A percentile compares a stretch with the other conserved stretches of the same genome.
Evolutionary conservation across 2,113 vertebrate species (phyloP).

Genomic region (Cebidichthys violaceus): DNA sequence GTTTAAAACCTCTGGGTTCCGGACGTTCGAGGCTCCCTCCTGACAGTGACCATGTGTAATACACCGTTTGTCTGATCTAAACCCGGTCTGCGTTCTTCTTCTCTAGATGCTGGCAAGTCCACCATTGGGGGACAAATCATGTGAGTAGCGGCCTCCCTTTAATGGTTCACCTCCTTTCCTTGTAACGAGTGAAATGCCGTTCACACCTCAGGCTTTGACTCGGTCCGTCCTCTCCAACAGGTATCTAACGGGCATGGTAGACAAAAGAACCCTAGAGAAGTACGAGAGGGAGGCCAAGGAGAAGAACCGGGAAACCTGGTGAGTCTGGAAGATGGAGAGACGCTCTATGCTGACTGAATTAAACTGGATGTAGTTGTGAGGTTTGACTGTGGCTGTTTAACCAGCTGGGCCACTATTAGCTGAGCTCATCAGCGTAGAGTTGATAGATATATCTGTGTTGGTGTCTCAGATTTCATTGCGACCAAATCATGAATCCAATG

Average conservation of each 20-base stretch:
- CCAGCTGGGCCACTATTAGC: background rate
- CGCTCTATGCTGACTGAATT: background rate
- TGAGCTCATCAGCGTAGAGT: too few species aligned
- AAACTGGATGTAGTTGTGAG: background rate
- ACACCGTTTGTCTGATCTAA: background rate
- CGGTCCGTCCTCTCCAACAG: constrained; percentile 69
- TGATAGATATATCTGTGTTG: background rate
- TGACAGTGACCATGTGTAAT: background rate
- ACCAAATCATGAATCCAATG: background rate
- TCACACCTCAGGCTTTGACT: background rate
- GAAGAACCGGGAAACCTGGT: constrained; percentile 99
- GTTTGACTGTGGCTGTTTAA: background rate
- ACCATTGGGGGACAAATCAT: constrained; percentile 99
- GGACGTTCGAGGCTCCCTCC: too few species aligned
- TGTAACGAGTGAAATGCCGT: background rate
- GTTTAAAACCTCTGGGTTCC: too few species aligned
- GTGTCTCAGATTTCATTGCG: background rate
- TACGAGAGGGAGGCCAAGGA: constrained; percentile 99
- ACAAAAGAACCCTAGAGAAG: constrained; percentile 98
- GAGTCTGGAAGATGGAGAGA: constrained; percentile 45
- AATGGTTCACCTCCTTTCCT: background rate
- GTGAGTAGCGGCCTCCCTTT: constrained; percentile 83
- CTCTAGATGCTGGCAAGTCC: constrained; percentile 96
- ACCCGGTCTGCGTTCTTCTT: background rate
- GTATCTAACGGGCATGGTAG: constrained; percentile 99